Percentiles rank a stretch among this genome's conserved stretches.
Evolutionary conservation across 2,888 invertebrate genomes (phyloP).

Genomic region (Apotomis betuletana): DNA sequence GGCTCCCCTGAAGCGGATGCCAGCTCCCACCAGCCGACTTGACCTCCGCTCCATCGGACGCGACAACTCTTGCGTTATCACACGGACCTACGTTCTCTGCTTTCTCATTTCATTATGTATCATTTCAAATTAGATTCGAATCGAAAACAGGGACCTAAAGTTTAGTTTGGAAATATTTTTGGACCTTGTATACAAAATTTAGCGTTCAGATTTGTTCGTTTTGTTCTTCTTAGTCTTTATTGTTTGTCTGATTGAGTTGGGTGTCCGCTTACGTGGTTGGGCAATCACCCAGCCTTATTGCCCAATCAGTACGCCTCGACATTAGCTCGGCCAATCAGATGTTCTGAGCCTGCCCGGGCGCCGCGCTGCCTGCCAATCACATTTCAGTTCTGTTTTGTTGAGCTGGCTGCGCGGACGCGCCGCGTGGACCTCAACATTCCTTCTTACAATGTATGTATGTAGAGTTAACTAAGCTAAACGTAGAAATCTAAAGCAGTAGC

Average conservation of each 20-base stretch:
- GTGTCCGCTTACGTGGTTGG: constrained; percentile 86
- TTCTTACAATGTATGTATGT: constrained; percentile 81
- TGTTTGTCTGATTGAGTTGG: constrained; percentile 69
- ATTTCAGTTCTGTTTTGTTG: constrained; percentile 58
- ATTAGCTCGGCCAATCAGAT: constrained; percentile 70
- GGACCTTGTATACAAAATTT: constrained; percentile 75
- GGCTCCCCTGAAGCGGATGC: constrained; percentile 70
- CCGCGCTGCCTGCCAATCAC: constrained; percentile 56
- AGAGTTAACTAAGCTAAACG: constrained; percentile 79
- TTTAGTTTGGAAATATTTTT: constrained; percentile 78
- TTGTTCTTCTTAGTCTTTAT: constrained; percentile 51
- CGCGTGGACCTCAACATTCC: constrained; percentile 62
- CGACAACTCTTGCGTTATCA: constrained; percentile 68
- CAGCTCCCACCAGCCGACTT: constrained; percentile 72
- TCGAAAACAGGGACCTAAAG: constrained; percentile 79
- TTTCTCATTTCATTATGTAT: constrained; percentile 51
- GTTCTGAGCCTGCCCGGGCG: constrained; percentile 65
- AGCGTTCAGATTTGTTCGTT: constrained; percentile 48
- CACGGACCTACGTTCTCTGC: constrained; percentile 72
- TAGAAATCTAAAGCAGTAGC: constrained; percentile 72
- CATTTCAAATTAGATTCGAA: constrained; percentile 62
- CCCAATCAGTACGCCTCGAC: constrained; percentile 85
- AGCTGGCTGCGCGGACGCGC: constrained; percentile 60
- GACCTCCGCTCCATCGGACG: constrained; percentile 74
- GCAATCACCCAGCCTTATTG: constrained; percentile 89